Evolutionary conservation across 2,797 vertebrate genomes (phyloP), one percentile per base, ranked within the genome.

Genomic region (Cossypha niveicapilla): DNA sequence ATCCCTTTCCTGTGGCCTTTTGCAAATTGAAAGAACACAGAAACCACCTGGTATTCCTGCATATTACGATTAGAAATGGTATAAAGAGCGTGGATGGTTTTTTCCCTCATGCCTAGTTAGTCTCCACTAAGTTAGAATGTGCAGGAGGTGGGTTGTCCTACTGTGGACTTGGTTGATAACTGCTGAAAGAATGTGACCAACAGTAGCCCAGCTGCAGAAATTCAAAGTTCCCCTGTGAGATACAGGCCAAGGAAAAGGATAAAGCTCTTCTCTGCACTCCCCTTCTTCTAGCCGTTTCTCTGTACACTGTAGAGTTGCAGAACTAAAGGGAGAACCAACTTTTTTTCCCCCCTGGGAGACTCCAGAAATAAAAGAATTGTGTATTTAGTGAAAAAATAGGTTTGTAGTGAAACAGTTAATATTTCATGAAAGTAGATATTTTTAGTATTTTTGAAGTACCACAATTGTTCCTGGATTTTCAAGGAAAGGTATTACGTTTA

Each of bases 381-480:
- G 98, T 98, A 98, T 98, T 98, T 98, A 98, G 98, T 98, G 97
- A 98, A 98, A 97, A 98, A 98, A 92, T 98, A 98, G 98, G 97
- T 98, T 98, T 98, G 98, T 98, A 98, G 98, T 98, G 97, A 98
- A 98, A 98, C 98, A 98, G 98, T 98, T 98, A 97, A 97, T 98
- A 98, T 98, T 98, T 98, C 98, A 98, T 98, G 97, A 97, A 98
- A 97, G 98, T 98, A 98, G 97, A 98, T 98, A 98, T 98, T 98
- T 98, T 98, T 98, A 98, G 98, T 98, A 97, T 97, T 97, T 98
- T 98, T 98, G 96, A 98, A 98, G 97, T 97, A 97, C 96, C 97
- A 97, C 98, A 97, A 90, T 96, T 97, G 97, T 98, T 98, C 97
- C 97, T 98, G 98, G 97, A 97, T 97, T 96, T 98, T 96, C 94